Percentiles rank a stretch among this genome's conserved stretches.
Conservation (phyloP, 2,113 vertebrate genomes). For the Apodemus sylvaticus region DNA sequence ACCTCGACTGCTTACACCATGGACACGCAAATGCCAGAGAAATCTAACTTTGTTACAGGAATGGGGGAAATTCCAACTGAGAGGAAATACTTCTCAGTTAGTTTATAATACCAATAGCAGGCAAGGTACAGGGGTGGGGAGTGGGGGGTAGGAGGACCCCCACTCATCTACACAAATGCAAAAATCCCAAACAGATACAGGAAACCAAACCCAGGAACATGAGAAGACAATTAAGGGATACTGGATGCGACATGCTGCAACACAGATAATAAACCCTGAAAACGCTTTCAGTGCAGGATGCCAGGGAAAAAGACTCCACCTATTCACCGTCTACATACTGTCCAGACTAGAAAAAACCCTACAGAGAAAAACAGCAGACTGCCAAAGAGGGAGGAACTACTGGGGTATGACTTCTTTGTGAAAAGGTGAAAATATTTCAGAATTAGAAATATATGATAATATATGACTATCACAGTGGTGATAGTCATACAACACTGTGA, state of each 20-base stretch:
- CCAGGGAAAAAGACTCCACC: not conserved
- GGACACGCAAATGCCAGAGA: constrained; percentile 21
- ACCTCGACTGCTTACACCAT: not conserved
- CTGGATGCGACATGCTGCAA: not conserved
- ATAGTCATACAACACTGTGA: not conserved
- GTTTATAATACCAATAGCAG: constrained; percentile 34
- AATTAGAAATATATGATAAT: too few species aligned
- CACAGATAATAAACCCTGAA: not conserved
- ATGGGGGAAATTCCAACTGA: constrained; percentile 11
- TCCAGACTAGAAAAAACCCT: not conserved
- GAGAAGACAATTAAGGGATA: constrained; percentile 50
- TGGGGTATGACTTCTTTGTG: not conserved
- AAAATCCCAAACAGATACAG: constrained; percentile 42
- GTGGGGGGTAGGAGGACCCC: too few species aligned
- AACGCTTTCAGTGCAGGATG: constrained; percentile 36
- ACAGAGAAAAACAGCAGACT: not conserved
- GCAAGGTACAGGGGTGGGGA: not conserved
- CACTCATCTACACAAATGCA: not conserved
- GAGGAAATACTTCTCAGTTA: constrained; percentile 39
- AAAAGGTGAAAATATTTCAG: not conserved
- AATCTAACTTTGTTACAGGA: not conserved
- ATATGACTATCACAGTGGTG: too few species aligned
- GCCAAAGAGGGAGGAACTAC: not conserved
- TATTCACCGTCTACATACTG: not conserved
- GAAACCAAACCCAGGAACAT: constrained; percentile 15